phyloP scores from a whole-genome alignment of 1,140 invertebrate genomes.

The Eupristina koningsbergeri region DNA sequence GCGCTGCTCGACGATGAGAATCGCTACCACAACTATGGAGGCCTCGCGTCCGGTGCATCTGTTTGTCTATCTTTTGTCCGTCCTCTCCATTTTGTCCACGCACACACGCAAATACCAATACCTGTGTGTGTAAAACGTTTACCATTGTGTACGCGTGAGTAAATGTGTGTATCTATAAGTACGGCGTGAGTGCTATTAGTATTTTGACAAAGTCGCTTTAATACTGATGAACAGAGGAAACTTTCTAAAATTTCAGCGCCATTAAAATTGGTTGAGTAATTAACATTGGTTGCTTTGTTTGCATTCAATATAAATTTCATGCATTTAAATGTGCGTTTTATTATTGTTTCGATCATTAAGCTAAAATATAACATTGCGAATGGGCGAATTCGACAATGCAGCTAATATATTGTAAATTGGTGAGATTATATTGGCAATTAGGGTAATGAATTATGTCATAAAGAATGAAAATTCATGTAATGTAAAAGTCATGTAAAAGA shows the following conservation, averaged over 20 bases:
- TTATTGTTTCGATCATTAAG: not conserved
- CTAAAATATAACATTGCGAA: not conserved
- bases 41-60: not conserved
- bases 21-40: conserved; percentile 33
- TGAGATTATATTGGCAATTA: not conserved
- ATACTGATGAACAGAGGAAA: not conserved
- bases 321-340: not conserved
- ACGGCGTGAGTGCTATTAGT: not conserved
- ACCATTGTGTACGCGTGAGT: not conserved
- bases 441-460: too few relatives aligned
- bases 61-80: conserved; percentile 11
- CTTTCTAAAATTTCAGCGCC: not conserved
- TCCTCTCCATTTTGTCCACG: not conserved
- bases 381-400: not conserved
- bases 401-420: not conserved
- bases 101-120: too few relatives aligned
- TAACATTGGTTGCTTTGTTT: not conserved
- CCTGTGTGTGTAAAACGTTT: not conserved
- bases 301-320: not conserved
- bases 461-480: too few relatives aligned
- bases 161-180: not conserved
- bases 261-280: conserved; percentile 5
- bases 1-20: conserved; percentile 43
- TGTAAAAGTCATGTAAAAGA: too few relatives aligned
- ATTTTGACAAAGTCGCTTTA: not conserved